Evolutionary conservation across 92 coral and sea anemone genomes (phyloP).

Genomic region (Epizoanthus rinbou): DNA sequence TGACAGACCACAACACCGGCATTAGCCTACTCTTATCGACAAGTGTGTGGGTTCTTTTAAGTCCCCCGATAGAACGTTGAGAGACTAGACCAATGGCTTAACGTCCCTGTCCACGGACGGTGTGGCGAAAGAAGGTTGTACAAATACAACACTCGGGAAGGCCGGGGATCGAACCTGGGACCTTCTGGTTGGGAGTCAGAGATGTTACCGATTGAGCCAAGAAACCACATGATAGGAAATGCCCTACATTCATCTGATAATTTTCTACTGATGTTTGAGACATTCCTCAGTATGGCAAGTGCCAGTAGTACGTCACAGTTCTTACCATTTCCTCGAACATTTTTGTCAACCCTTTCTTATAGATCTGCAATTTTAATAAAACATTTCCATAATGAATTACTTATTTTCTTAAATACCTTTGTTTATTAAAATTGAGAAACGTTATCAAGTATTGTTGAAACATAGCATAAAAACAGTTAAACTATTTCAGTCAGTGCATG

Average conservation of each 20-base stretch:
- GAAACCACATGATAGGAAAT: no score
- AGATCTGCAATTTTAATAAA: constrained; percentile 60
- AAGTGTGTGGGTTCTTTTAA: no score
- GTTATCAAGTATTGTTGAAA: not conserved
- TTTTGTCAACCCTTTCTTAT: constrained; percentile 88
- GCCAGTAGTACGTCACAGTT: not conserved
- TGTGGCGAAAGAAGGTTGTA: no score
- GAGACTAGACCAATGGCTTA: no score
- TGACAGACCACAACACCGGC: no score
- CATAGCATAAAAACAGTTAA: not conserved
- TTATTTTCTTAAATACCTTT: not conserved
- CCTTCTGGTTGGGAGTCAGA: no score
- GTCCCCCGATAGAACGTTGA: no score
- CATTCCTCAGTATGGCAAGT: not conserved
- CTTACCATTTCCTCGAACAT: constrained; percentile 96
- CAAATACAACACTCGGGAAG: no score
- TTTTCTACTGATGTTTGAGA: not conserved
- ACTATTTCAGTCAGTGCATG: not conserved
- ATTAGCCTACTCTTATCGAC: no score
- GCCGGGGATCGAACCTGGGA: no score
- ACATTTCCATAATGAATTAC: not conserved
- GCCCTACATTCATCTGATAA: not conserved
- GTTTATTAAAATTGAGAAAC: not conserved
- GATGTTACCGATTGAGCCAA: no score
- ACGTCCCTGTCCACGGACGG: no score